Base-by-base conservation (phyloP, 1,140 invertebrate genomes). In the Euura lappo region DNA sequence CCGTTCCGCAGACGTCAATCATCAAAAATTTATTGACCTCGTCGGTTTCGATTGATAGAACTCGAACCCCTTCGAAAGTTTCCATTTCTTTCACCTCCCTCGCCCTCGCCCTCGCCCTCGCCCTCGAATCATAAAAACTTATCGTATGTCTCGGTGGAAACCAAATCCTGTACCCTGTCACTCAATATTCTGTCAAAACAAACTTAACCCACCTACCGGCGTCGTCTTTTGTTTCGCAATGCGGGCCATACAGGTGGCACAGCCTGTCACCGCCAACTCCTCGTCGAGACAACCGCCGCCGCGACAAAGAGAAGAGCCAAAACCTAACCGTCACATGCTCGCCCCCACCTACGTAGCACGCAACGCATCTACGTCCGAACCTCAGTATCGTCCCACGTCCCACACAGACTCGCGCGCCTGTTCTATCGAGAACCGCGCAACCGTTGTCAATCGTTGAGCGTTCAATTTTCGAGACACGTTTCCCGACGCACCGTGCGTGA, bases 171-270 rank as follows among this genome's bases (percentile, higher is more conserved):
- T 74, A 77, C 43, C 74, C 73, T 74, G 80, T 83, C 75, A 83
- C 79, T 80, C 79, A 80, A 83, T 83, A 82, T 82, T 83, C 73
- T 71, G 51, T 78, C 28, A 71, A 79, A 77, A 80, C 71, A 70
- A 71, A 72, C 65, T 46, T 75, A 71, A 28, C 66, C 68, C 67
- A 45, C 13, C 66, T 68, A 68, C 28, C 13, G 28, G 47, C 67
- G 66, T 64, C 72, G 73, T 81, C 78, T 79, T 80, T 80, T 80
- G 79, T 81, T 76, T 81, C 75, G 74, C 74, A 69, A 81, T 81
- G 79, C 80, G 80, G 80, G 80, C 74, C 51, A 72, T 73, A 76
- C 78, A 79, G 81, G 81, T 81, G 80, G 77, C 73, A 51, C 60
- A 72, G 51, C 51, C 13, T 46, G 72, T 69, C 75, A 69, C 10